A percentile compares a stretch with the other conserved stretches of the same genome.
Conservation (phyloP, 2,113 vertebrate species). For the Ginglymostoma cirratum region DNA sequence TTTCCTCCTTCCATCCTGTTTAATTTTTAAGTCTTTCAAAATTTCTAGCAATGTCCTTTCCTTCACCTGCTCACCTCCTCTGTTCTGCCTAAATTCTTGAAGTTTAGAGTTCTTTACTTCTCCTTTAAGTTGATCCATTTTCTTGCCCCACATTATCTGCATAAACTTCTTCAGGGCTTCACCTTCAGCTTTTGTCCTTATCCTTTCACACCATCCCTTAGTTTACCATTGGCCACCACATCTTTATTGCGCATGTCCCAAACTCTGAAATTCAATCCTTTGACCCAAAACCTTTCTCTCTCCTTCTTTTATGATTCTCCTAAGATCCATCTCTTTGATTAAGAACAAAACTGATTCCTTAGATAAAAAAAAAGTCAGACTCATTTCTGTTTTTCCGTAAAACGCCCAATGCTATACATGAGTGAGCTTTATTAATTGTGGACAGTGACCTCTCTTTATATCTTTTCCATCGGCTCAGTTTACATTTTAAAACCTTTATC, state of each 20-base stretch:
- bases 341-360: neutral
- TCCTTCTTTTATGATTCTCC: neutral
- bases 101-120: too few species aligned
- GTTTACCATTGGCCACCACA: neutral
- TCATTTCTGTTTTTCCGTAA: neutral
- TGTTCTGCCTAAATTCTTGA: too few species aligned
- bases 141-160: neutral
- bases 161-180: too few species aligned
- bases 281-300: neutral
- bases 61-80: too few species aligned
- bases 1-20: too few species aligned
- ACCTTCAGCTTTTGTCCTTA: neutral
- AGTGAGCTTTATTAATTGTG: neutral
- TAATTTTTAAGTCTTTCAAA: too few species aligned
- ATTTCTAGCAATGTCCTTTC: too few species aligned
- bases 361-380: neutral
- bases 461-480: neutral
- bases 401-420: neutral
- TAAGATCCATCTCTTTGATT: neutral
- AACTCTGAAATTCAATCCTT: neutral
- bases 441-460: neutral
- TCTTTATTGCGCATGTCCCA: neutral
- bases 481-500: neutral
- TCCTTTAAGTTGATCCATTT: too few species aligned
- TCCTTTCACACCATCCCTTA: neutral